These are phyloP conservation scores for Epizoanthus scotinus DNA, from an alignment of 92 coral and sea anemone genomes.

Conservation along the genomic window DNA sequence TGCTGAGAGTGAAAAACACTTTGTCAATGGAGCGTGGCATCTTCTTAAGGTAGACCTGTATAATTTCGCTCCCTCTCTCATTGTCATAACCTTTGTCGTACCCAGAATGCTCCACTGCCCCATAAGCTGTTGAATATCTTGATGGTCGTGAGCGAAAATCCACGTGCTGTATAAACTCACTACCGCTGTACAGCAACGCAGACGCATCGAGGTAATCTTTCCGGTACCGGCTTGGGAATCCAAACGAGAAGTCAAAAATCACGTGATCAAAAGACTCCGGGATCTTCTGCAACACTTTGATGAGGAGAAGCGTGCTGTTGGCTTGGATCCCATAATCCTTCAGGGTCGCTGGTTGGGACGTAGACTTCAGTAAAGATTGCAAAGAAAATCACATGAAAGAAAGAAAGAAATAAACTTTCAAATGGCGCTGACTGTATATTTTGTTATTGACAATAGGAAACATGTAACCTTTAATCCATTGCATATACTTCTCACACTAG, in stretches of 20 bases:
- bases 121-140: slow-evolving; percentile 2
- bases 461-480: too few relatives aligned
- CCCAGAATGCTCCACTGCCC: slow-evolving; percentile 63
- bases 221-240: slow-evolving; percentile 42
- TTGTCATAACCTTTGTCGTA: slow-evolving; percentile 9
- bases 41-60: slow-evolving; percentile 41
- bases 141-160: slow-evolving; percentile 44
- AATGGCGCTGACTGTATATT: neutral
- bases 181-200: slow-evolving; percentile 56
- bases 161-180: slow-evolving; percentile 35
- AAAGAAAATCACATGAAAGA: neutral
- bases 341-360: slow-evolving; percentile 43
- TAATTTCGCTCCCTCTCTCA: slow-evolving; percentile 47
- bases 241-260: slow-evolving; percentile 66
- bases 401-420: neutral
- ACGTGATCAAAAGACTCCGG: slow-evolving; percentile 53
- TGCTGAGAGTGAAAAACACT: slow-evolving; percentile 61
- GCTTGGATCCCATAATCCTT: slow-evolving; percentile 59
- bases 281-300: slow-evolving; percentile 58
- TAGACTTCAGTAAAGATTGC: slow-evolving; percentile 19
- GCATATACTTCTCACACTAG: too few relatives aligned
- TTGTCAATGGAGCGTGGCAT: slow-evolving; percentile 54
- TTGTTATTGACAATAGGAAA: neutral
- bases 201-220: slow-evolving; percentile 63
- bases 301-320: slow-evolving; percentile 53